Base-by-base conservation (phyloP, 2,113 vertebrate genomes). In the Rhynchomys soricoides region DNA sequence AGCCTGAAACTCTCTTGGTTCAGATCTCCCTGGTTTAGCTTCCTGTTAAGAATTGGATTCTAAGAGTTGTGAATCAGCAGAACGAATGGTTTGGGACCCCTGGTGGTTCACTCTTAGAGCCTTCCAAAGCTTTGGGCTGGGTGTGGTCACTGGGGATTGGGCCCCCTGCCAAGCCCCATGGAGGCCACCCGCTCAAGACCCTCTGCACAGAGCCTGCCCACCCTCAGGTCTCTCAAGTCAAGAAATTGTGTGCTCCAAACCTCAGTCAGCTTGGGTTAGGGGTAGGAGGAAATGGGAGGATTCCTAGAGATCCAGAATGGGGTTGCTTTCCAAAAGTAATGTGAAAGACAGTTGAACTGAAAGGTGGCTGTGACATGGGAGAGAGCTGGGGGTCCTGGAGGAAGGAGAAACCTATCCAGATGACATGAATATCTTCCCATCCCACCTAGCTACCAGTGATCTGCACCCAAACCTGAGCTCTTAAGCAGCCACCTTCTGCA, bases 81-180 rank as follows among this genome's bases (percentile, higher is more conserved):
- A 98, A 98, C 97, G 95, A 79, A 96, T 97, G 97, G 95, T 95
- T 77, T 98, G 97, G 98, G 97, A 96, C 97, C 97, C 96, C 96
- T 96, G 92, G 45, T 96, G 97, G 98, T 97, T 98, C 95, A 94
- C 83, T 97, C 97, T 97, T 97, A 88, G 75, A 96, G 79, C 66
- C 70, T 81, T 86, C 62, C 85, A 93, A 50, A 96, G 96, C 85
- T 90, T 82, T 1, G n/a, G 70, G 57, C 85, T 96, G 97, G 97
- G 97, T 97, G 98, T 98, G 98, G 98, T 97, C 97, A 93, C 94
- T 95, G 96, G 97, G 94, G 92, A 40, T 94, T 87, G 95, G 97
- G 98, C 71, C 94, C 91, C 96, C 85, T 95, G 93, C 94, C 96
- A 86, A 40, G 26, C 82, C 96, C 90, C 95, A 86, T 75, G 77